Conservation (phyloP, 2,888 invertebrate genomes). For the Stenotaenia linearis region DNA sequence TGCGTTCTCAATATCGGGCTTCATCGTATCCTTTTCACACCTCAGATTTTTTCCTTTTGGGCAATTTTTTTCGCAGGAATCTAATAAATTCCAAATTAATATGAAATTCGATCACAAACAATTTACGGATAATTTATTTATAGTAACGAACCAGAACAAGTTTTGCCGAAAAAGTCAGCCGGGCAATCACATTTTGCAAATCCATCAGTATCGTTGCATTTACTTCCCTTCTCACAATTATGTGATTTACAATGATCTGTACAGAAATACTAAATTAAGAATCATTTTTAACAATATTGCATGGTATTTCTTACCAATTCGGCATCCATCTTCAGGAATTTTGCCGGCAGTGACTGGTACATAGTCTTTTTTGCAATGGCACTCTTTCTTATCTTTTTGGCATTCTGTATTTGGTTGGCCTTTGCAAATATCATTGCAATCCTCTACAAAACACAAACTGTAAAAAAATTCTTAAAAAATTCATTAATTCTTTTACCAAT, state of each 20-base stretch:
- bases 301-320: background rate
- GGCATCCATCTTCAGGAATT: background rate
- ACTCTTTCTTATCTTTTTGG: background rate
- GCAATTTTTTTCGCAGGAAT: background rate
- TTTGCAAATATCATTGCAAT: background rate
- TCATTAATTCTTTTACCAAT: background rate
- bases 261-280: background rate
- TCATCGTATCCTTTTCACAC: background rate
- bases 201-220: background rate
- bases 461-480: too few relatives aligned
- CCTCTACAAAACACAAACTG: background rate
- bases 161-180: background rate
- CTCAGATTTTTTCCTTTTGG: background rate
- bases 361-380: background rate
- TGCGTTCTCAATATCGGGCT: background rate
- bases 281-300: background rate
- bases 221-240: background rate
- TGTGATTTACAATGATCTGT: background rate
- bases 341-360: background rate
- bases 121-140: background rate
- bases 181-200: background rate
- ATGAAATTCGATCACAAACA: too few relatives aligned
- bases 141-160: background rate
- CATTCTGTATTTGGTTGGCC: background rate
- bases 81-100: background rate